Percentiles rank a stretch among this genome's conserved stretches.
Evolutionary conservation across 1,140 invertebrate genomes (phyloP).

Genomic region (Trissolcus basalis): DNA sequence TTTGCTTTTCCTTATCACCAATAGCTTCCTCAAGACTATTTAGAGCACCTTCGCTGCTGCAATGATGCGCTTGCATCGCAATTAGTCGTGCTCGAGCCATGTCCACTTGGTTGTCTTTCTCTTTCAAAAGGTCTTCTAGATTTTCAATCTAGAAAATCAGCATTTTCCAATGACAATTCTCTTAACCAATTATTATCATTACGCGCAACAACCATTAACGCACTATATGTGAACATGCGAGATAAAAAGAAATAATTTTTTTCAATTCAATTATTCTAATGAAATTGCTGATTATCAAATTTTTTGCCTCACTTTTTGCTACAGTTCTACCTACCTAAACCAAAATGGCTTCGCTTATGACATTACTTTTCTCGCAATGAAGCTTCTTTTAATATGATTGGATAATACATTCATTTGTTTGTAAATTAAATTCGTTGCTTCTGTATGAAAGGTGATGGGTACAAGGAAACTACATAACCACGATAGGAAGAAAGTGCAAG

Average conservation of each 20-base stretch:
- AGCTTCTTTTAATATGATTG: too few relatives aligned
- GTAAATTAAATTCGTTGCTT: background rate
- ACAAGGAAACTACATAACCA: conserved; percentile 37
- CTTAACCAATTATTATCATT: too few relatives aligned
- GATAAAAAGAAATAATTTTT: background rate
- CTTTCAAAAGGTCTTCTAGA: conserved; percentile 95
- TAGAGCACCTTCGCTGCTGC: conserved; percentile 92
- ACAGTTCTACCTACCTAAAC: conserved; percentile 20
- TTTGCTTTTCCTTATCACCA: conserved; percentile 97
- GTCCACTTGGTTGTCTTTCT: conserved; percentile 98
- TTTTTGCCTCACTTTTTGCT: too few relatives aligned
- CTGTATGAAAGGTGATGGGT: conserved; percentile 3
- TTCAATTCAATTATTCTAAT: conserved; percentile 19
- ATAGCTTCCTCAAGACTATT: conserved; percentile 96
- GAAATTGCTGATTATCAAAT: conserved; percentile 2
- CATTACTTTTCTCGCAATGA: background rate
- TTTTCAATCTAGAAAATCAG: conserved; percentile 90
- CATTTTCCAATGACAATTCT: conserved; percentile 18
- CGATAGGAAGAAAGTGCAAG: conserved; percentile 33
- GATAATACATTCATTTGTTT: too few relatives aligned
- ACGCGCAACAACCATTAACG: too few relatives aligned
- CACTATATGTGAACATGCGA: background rate
- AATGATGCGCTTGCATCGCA: conserved; percentile 94
- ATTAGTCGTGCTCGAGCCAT: conserved; percentile 92
- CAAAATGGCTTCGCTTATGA: background rate